phyloP scores from a whole-genome alignment of 2,113 vertebrate species.

The Centrocercus urophasianus region DNA sequence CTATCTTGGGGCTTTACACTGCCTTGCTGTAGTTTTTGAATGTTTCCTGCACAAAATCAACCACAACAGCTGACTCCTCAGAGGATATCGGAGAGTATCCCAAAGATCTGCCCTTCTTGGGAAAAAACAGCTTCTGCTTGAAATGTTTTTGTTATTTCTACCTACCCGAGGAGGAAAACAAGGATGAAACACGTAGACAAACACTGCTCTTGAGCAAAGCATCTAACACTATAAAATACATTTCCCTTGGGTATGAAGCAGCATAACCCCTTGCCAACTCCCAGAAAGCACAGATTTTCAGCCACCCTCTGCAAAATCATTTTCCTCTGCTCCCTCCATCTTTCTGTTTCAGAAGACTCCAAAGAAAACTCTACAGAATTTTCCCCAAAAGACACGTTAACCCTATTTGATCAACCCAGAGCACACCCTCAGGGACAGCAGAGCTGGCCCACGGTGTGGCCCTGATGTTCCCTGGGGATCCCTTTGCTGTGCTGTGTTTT shows the following conservation, averaged over 20 bases:
- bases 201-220: background rate
- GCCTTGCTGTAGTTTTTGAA: background rate
- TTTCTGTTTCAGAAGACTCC: background rate
- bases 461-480: fast-evolving
- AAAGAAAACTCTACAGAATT: background rate
- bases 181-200: background rate
- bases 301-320: background rate
- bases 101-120: background rate
- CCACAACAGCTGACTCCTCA: background rate
- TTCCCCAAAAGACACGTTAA: background rate
- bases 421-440: background rate
- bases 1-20: background rate
- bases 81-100: background rate
- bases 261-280: background rate
- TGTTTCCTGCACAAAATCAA: background rate
- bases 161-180: background rate
- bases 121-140: background rate
- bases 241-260: background rate
- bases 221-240: fast-evolving
- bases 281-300: background rate
- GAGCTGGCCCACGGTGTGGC: fast-evolving
- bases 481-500: fast-evolving
- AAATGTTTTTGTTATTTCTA: background rate
- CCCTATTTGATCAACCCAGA: fast-evolving
- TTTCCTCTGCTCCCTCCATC: fast-evolving